Percentiles rank a stretch among this genome's conserved stretches.
phyloP scores from a whole-genome alignment of 2,113 vertebrate genomes.

The Eudyptes chrysolophus region DNA sequence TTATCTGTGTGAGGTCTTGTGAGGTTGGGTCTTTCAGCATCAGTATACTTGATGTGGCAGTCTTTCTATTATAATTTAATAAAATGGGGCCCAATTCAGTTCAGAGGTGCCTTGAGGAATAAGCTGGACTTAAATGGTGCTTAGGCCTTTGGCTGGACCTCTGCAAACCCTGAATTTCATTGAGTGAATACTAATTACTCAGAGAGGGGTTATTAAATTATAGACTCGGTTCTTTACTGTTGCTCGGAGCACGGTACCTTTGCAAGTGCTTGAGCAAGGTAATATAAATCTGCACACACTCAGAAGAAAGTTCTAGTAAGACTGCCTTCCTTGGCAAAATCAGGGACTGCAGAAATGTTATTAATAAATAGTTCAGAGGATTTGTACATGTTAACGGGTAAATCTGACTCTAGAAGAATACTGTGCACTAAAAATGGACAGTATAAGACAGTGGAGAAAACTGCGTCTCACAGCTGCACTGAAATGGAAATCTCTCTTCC shows the following conservation, averaged over 20 bases:
- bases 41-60: neutral
- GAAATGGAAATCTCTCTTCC: neutral
- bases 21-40: conserved; percentile 34
- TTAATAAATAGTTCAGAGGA: neutral
- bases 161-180: neutral
- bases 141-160: conserved; percentile 38
- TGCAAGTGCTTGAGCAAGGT: neutral
- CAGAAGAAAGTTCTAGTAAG: neutral
- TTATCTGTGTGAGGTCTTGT: conserved; percentile 39
- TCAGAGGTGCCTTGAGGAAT: conserved; percentile 37
- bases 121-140: neutral
- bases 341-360: neutral
- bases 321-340: neutral
- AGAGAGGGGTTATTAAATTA: conserved; percentile 4
- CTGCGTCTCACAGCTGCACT: neutral
- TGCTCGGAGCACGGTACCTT: rapidly evolving
- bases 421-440: neutral
- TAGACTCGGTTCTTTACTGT: neutral
- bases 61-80: conserved; percentile 29
- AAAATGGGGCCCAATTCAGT: conserved; percentile 36
- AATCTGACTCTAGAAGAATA: neutral
- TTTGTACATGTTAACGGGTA: neutral
- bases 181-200: conserved; percentile 18
- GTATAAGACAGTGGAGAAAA: neutral
- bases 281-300: neutral